Conservation (phyloP, 2,888 invertebrate species). For the Tachystola acroxantha region DNA sequence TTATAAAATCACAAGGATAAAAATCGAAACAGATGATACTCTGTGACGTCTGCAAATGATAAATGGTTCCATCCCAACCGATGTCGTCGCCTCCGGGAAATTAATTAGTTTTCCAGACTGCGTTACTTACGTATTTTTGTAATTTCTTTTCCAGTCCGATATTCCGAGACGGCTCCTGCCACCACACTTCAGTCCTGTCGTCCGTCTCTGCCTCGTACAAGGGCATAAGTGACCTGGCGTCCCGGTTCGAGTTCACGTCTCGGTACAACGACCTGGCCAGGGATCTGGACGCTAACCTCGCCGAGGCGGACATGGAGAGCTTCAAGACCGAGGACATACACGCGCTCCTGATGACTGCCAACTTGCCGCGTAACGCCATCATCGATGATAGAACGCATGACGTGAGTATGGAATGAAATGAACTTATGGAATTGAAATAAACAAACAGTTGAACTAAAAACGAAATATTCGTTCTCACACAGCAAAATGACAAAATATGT, state of each 20-base stretch:
- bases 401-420: constrained; percentile 43
- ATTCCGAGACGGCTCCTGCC: constrained; percentile 89
- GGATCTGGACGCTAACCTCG: constrained; percentile 94
- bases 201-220: constrained; percentile 90
- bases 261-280: constrained; percentile 92
- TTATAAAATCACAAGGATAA: no score
- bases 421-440: neutral
- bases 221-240: constrained; percentile 79
- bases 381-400: constrained; percentile 68
- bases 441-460: no score
- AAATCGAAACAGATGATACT: no score
- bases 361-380: constrained; percentile 83
- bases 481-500: no score
- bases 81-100: no score
- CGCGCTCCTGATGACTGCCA: constrained; percentile 85
- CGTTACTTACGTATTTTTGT: neutral
- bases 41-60: no score
- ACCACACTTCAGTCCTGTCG: constrained; percentile 88
- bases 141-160: constrained; percentile 69
- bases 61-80: no score
- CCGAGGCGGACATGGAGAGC: constrained; percentile 97
- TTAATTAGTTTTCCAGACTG: constrained; percentile 8
- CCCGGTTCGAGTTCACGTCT: constrained; percentile 72
- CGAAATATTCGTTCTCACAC: no score
- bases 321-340: constrained; percentile 95